phyloP scores from a whole-genome alignment of 2,113 vertebrate genomes.

The Salvelinus sp. region DNA sequence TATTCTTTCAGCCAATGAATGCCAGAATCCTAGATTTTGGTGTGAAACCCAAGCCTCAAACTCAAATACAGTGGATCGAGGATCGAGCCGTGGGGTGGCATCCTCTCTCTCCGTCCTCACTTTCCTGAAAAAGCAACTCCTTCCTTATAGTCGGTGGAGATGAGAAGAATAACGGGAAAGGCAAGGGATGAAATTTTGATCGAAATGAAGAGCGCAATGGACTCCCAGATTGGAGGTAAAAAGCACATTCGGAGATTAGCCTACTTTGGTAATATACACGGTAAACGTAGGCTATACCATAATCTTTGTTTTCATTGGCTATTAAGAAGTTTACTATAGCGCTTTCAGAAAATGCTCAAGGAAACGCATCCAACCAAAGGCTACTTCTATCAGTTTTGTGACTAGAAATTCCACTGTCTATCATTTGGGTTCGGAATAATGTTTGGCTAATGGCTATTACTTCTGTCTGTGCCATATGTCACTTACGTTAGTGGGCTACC shows the following conservation, averaged over 20 bases:
- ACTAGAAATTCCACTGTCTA: too few species aligned
- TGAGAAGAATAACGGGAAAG: conserved; percentile 74
- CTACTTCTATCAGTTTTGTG: too few species aligned
- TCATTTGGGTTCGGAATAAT: too few species aligned
- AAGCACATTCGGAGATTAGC: neutral
- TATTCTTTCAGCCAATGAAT: neutral
- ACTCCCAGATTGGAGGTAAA: conserved; percentile 65
- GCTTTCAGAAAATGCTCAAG: too few species aligned
- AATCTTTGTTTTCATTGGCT: too few species aligned
- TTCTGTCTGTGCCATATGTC: too few species aligned
- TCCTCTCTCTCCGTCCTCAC: conserved; percentile 7
- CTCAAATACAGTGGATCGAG: neutral
- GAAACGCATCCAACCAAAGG: too few species aligned
- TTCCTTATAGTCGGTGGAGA: conserved; percentile 34
- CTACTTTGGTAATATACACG: neutral
- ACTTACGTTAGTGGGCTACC: too few species aligned
- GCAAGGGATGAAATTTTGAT: conserved; percentile 74
- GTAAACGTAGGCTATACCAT: too few species aligned
- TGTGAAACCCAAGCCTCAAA: neutral
- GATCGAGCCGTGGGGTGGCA: neutral
- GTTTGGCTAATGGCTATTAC: too few species aligned
- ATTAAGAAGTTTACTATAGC: too few species aligned
- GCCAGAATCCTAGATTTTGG: conserved; percentile 12
- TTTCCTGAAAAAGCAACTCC: conserved; percentile 19
- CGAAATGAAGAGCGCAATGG: conserved; percentile 67